A percentile compares a stretch with the other conserved stretches of the same genome.
These are phyloP conservation scores for Falco berigora DNA, from an alignment of 2,797 vertebrate species.

Conservation along the genomic window DNA sequence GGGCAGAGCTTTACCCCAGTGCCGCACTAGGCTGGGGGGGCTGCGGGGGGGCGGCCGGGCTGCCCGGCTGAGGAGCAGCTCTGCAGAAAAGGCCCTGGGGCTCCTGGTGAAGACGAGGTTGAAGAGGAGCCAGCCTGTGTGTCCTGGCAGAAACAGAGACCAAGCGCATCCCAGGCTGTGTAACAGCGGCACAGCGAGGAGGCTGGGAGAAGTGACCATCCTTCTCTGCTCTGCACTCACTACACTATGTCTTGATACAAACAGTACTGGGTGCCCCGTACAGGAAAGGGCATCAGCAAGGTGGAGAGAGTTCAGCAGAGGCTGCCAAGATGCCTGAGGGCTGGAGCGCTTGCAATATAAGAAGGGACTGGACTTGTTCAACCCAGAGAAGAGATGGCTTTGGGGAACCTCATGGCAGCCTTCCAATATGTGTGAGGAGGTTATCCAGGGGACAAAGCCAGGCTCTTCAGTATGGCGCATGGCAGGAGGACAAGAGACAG, in stretches of 20 bases:
- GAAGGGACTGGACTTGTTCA: neutral
- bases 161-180: neutral
- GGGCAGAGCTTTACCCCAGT: neutral
- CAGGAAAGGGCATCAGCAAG: neutral
- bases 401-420: neutral
- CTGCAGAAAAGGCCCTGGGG: neutral
- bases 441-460: neutral
- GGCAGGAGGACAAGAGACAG: neutral
- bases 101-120: neutral
- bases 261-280: neutral
- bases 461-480: neutral
- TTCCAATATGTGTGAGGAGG: neutral
- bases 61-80: neutral
- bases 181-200: slow-evolving; percentile 17
- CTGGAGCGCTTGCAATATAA: neutral
- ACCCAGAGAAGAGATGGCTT: neutral
- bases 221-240: neutral
- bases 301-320: neutral
- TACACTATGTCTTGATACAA: neutral
- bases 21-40: neutral
- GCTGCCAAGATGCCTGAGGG: neutral
- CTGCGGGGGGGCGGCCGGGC: neutral
- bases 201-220: neutral
- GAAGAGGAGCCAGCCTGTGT: neutral
- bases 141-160: neutral